Evolutionary conservation across 2,797 vertebrate species (phyloP).

Genomic region (Melanotaenia pygmaea): DNA sequence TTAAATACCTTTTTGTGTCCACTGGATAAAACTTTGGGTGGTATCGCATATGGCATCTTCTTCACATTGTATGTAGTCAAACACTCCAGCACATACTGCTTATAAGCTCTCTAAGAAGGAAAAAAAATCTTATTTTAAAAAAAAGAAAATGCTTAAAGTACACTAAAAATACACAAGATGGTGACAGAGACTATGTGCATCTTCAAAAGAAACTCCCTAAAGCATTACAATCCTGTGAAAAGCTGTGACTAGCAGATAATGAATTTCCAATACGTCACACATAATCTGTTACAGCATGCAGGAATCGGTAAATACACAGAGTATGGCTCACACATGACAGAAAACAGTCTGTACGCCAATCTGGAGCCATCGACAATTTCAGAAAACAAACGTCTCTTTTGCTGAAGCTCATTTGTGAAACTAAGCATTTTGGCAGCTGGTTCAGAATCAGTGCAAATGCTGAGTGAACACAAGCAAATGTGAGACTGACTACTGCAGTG

Average conservation of each 20-base stretch:
- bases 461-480: constrained; percentile 47
- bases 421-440: constrained; percentile 24
- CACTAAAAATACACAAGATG: constrained; percentile 56
- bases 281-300: constrained; percentile 43
- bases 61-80: constrained; percentile 84
- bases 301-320: constrained; percentile 48
- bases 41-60: constrained; percentile 90
- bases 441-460: constrained; percentile 22
- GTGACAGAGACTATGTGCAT: constrained; percentile 45
- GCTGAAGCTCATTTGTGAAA: constrained; percentile 41
- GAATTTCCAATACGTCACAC: constrained; percentile 73
- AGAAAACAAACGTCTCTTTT: constrained; percentile 46
- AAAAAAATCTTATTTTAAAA: not conserved
- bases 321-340: constrained; percentile 26
- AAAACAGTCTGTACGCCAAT: constrained; percentile 10
- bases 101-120: constrained; percentile 81
- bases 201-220: constrained; percentile 22
- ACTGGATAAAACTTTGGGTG: constrained; percentile 80
- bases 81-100: constrained; percentile 87
- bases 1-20: constrained; percentile 85
- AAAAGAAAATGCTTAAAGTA: constrained; percentile 9
- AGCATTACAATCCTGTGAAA: constrained; percentile 66
- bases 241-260: constrained; percentile 62
- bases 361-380: constrained; percentile 10
- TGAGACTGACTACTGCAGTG: constrained; percentile 33